Evolutionary conservation across 2,888 invertebrate species (phyloP), one percentile per base, ranked within the genome.

Genomic region (Alcis repandata): DNA sequence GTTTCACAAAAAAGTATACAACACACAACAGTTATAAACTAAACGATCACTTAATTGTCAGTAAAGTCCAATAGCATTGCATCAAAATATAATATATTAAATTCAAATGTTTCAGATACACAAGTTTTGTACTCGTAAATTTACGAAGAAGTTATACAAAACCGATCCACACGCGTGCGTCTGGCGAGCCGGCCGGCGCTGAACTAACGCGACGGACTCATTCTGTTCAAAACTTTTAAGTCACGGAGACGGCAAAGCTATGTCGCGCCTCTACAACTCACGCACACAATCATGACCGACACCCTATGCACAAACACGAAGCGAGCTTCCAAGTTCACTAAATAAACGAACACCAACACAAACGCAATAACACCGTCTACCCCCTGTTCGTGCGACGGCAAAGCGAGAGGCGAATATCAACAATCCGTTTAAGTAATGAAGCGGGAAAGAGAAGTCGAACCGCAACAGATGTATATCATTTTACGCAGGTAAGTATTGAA

Each of bases 161-260:
- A 79, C 71, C 73, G 71, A 71, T 71, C 74, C 73, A 83, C 83
- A 85, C 87, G 77, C 91, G 83, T 84, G 85, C 87, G 80, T 80
- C 82, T 71, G 75, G 82, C 84, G 83, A 86, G 91, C 91, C 91
- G 89, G 88, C 88, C 92, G 92, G 92, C 92, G 90, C 88, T 86
- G 84, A 90, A 92, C 93, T 93, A 86, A 85, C 91, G 84, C 84
- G 83, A 82, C 82, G 87, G 80, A 86, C 85, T 84, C 88, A 89
- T 91, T 89, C 85, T 85, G 84, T 85, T 88, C 92, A 89, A 92
- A 93, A 92, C 91, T 92, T 93, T 93, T 92, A 92, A 93, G 92
- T 91, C 92, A 91, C 90, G 90, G 93, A 92, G 92, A 92, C 92
- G 92, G 93, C 91, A 91, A 91, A 92, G 93, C 93, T 92, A 92